Base-by-base conservation (phyloP, 2,888 invertebrate species). In the Linhomoeus sp. region DNA sequence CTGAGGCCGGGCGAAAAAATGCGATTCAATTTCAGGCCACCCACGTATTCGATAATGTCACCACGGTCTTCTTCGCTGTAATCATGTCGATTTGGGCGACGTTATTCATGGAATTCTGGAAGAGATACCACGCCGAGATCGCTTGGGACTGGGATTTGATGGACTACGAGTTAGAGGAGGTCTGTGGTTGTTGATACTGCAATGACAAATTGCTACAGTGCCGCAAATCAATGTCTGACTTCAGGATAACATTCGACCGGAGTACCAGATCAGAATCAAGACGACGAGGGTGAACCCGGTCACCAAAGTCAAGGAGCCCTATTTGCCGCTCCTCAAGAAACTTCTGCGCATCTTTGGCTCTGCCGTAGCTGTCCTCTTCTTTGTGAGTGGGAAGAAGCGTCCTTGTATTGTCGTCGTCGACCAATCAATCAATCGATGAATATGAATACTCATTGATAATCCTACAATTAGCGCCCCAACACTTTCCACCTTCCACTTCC, bases 31-130 rank as follows among this genome's bases (percentile, higher is more conserved):
- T 29, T 14, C 41, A 64, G 59, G 55, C 68, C 49, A 82, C 86
- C 0, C 85, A 90, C 64, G 72, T 94, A 15, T 88, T 90, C 66
- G 90, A 92, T 69, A 92, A 92, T 69, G 80, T 82, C 0, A 81
- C 82, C 14, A 90, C 90, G 0, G 85, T 92, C 25, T 81, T 84
- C 69, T 90, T 90, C 65, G 85, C 90, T 1, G 81, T 84, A 52
- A 83, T 90, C 62, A 90, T 92, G 87, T 82, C 85, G 37, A 79
- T 92, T 66, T 92, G 90, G 92, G 85, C 85, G 0, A 84, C 85
- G 2, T 77, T 81, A 51, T 87, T 90, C 67, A 71, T 92, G 60
- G 92, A 94, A 63, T 69, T 90, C 50, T 97, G 94, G 94, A 86
- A 87, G 65, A 73, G 92, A 9, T 82, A 83, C 55, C 87, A 90